phyloP scores from a whole-genome alignment of 2,888 invertebrate species.

The Acholoe squamosa region DNA sequence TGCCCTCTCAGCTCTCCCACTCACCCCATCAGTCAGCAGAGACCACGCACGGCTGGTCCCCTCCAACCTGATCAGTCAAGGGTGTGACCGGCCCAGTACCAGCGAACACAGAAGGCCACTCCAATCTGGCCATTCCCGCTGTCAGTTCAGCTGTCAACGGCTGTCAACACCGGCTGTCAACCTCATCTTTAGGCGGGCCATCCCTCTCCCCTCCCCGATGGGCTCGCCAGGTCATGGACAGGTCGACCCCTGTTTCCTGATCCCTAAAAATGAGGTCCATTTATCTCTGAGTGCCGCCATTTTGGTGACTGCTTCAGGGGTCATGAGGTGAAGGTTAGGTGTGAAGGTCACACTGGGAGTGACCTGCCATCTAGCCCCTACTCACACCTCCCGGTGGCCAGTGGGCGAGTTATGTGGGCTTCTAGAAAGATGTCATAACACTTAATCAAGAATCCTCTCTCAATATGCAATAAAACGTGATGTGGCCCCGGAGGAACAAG shows the following conservation, averaged over 20 bases:
- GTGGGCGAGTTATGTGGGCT: no score
- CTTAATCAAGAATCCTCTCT: no score
- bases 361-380: no score
- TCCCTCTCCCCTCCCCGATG: no score
- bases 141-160: constrained; percentile 10
- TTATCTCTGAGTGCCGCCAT: background rate
- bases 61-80: background rate
- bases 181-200: background rate
- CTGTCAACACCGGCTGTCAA: constrained; percentile 27
- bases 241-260: background rate
- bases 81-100: background rate
- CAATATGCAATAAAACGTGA: no score
- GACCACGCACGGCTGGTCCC: background rate
- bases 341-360: no score
- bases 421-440: no score
- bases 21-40: no score
- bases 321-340: background rate
- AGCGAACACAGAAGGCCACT: constrained; percentile 17
- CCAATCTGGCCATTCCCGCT: constrained; percentile 11
- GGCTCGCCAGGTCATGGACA: background rate
- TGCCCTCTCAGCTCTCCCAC: no score
- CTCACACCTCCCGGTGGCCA: no score
- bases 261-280: constrained; percentile 12
- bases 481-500: no score
- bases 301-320: background rate